Evolutionary conservation across 2,113 vertebrate species (phyloP).

Genomic region (Pelobates fuscus): DNA sequence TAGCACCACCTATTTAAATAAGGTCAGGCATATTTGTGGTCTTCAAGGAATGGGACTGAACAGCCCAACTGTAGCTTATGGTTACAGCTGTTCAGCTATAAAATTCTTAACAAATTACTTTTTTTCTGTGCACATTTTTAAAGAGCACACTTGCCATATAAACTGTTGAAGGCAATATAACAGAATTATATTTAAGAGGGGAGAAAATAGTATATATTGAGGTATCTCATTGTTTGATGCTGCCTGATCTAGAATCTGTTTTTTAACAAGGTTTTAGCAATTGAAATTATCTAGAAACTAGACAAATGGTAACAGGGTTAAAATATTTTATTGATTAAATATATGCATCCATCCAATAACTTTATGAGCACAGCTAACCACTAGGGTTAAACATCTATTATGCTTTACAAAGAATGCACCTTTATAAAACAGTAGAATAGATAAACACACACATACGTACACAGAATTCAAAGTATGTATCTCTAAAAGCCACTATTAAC

Average conservation of each 20-base stretch:
- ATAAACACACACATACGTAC: too few species aligned
- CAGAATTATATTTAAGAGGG: neutral
- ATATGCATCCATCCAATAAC: neutral
- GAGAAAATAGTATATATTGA: neutral
- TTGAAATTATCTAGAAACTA: neutral
- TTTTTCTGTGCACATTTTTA: conserved; percentile 43
- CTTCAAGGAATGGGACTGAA: conserved; percentile 43
- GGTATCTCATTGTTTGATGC: neutral
- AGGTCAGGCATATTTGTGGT: conserved; percentile 48
- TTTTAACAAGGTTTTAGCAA: neutral
- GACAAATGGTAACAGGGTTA: neutral
- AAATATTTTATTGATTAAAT: neutral
- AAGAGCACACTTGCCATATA: conserved; percentile 44
- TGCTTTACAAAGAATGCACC: too few species aligned
- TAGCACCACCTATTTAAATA: conserved; percentile 44
- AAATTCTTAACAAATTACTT: conserved; percentile 50
- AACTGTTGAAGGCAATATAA: conserved; percentile 11
- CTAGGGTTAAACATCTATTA: too few species aligned
- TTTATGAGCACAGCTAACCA: too few species aligned
- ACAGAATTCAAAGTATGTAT: too few species aligned
- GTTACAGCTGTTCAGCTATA: conserved; percentile 46
- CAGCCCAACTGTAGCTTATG: conserved; percentile 42
- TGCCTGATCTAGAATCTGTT: neutral
- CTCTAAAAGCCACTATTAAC: too few species aligned
- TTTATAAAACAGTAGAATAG: too few species aligned